These are phyloP conservation scores for Hylyphantes graminicola DNA, from an alignment of 1,140 invertebrate genomes.

Conservation along the genomic window DNA sequence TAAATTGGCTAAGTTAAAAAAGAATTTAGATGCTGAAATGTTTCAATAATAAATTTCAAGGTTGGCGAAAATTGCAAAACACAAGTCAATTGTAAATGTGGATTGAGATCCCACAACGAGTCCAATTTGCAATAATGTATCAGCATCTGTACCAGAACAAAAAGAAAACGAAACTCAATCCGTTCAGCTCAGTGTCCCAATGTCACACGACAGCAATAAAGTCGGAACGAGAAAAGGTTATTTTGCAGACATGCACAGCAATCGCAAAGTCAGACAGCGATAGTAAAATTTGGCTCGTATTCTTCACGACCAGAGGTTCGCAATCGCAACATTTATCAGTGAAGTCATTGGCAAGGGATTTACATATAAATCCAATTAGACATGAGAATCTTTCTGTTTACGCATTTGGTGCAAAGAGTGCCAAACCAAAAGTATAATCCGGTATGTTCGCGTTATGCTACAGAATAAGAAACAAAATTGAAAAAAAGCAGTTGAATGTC, in stretches of 20 bases:
- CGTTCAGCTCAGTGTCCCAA: too few relatives aligned
- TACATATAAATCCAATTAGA: neutral
- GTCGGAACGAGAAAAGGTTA: too few relatives aligned
- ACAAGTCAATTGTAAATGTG: neutral
- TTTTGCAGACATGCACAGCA: too few relatives aligned
- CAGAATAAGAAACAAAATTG: neutral
- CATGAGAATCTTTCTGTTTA: neutral
- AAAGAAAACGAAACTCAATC: too few relatives aligned
- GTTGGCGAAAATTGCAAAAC: neutral
- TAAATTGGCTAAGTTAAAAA: too few relatives aligned
- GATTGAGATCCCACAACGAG: neutral
- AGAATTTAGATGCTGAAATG: too few relatives aligned
- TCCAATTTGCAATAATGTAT: slow-evolving; percentile 1
- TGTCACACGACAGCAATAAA: too few relatives aligned
- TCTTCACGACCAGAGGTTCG: neutral
- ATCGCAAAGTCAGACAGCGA: neutral
- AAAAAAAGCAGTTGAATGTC: too few relatives aligned
- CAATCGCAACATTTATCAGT: neutral
- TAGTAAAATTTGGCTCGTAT: neutral
- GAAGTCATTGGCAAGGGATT: neutral
- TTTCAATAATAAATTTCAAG: slow-evolving; percentile 2
- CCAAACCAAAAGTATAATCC: neutral
- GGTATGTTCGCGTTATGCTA: neutral
- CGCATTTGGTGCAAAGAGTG: too few relatives aligned
- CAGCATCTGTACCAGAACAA: too few relatives aligned